These are phyloP conservation scores for Drosophila monieri DNA, from an alignment of 2,888 invertebrate species.

Conservation along the genomic window DNA sequence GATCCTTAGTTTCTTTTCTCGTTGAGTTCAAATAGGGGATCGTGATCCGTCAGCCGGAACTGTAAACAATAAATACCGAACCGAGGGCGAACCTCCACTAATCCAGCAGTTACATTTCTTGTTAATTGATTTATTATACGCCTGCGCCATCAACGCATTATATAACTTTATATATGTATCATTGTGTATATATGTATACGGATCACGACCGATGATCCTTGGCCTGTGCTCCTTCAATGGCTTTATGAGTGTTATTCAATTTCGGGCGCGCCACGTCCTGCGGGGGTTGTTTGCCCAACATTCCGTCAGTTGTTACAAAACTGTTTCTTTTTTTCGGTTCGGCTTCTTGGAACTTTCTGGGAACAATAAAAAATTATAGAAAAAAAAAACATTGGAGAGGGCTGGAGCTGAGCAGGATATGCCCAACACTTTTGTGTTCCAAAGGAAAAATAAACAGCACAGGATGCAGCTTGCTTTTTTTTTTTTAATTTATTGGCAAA, in stretches of 20 bases:
- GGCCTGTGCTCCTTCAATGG: slow-evolving; percentile 51
- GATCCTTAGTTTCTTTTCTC: slow-evolving; percentile 4
- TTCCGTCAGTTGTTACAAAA: slow-evolving; percentile 67
- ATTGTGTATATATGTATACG: background rate
- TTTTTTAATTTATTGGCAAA: background rate
- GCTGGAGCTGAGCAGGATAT: slow-evolving; percentile 26
- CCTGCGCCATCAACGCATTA: slow-evolving; percentile 60
- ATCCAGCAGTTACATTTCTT: slow-evolving; percentile 32
- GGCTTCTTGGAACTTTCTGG: slow-evolving; percentile 48
- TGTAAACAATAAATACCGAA: slow-evolving; percentile 81
- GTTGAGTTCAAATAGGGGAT: slow-evolving; percentile 22
- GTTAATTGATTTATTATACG: slow-evolving; percentile 75
- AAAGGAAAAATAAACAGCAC: slow-evolving; percentile 1
- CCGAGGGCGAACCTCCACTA: slow-evolving; percentile 30
- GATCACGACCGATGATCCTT: slow-evolving; percentile 14
- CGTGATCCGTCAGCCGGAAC: slow-evolving; percentile 76
- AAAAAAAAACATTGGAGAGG: background rate
- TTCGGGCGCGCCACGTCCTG: slow-evolving; percentile 58
- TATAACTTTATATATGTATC: slow-evolving; percentile 8
- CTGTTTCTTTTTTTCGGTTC: slow-evolving; percentile 4
- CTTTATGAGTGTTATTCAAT: slow-evolving; percentile 76
- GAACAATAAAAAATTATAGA: slow-evolving; percentile 45
- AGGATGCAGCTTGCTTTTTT: background rate
- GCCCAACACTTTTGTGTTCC: slow-evolving; percentile 16
- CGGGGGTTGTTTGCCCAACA: slow-evolving; percentile 50